A percentile compares a stretch with the other conserved stretches of the same genome.
phyloP scores from a whole-genome alignment of 2,888 invertebrate species.

The Halocaridina rubra region DNA sequence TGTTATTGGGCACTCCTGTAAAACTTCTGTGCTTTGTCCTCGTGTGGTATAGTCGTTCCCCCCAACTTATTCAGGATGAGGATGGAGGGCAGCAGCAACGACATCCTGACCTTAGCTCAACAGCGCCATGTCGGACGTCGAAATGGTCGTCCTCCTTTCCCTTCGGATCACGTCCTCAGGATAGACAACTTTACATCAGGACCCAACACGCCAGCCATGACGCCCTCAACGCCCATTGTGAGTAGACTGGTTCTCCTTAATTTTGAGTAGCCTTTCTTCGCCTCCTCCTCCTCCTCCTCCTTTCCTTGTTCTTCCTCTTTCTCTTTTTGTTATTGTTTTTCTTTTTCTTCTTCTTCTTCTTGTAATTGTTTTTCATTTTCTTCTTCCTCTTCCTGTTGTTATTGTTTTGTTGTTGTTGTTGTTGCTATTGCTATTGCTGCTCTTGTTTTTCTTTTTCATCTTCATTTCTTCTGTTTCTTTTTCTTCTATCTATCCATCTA shows the following conservation, averaged over 20 bases:
- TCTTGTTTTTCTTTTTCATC: too few species aligned
- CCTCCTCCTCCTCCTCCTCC: not conserved
- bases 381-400: too few species aligned
- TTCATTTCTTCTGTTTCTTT: too few species aligned
- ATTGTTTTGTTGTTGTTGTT: too few species aligned
- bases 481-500: too few species aligned
- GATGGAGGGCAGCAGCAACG: slow-evolving; percentile 26
- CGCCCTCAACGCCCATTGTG: slow-evolving; percentile 27
- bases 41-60: too few species aligned
- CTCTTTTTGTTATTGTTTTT: not conserved
- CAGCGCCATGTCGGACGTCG: not conserved
- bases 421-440: too few species aligned
- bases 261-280: not conserved
- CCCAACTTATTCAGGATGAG: too few species aligned
- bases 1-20: too few species aligned
- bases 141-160: slow-evolving; percentile 3
- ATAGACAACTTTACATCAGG: slow-evolving; percentile 62
- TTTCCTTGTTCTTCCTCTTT: not conserved
- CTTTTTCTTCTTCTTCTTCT: too few species aligned
- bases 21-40: too few species aligned
- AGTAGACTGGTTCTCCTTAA: not conserved
- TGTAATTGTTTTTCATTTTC: too few species aligned
- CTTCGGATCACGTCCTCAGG: slow-evolving; percentile 40
- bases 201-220: slow-evolving; percentile 18
- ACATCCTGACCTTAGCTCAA: slow-evolving; percentile 35